Evolutionary conservation across 2,888 invertebrate genomes (phyloP).

Genomic region (Eledona agricola): DNA sequence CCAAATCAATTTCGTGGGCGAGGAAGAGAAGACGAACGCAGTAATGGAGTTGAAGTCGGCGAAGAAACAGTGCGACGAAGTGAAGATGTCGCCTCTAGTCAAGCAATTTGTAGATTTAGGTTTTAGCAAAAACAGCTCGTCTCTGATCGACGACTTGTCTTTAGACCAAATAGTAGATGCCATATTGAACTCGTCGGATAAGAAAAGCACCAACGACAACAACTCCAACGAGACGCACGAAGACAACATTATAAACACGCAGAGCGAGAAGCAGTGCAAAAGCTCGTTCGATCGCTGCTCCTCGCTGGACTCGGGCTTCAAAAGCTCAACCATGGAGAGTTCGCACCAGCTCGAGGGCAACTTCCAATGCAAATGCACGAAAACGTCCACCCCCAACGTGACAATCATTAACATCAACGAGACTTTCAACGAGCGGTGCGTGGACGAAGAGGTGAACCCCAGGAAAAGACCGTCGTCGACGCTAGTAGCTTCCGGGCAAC

Average conservation of each 20-base stretch:
- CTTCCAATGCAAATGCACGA: slow-evolving; percentile 53
- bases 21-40: slow-evolving; percentile 40
- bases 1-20: slow-evolving; percentile 53
- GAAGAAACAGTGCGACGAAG: slow-evolving; percentile 29
- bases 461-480: slow-evolving; percentile 46
- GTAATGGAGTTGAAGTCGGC: slow-evolving; percentile 10
- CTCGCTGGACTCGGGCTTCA: slow-evolving; percentile 59
- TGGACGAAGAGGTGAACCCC: slow-evolving; percentile 53
- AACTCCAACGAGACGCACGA: slow-evolving; percentile 53
- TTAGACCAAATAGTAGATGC: slow-evolving; percentile 71
- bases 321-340: slow-evolving; percentile 53
- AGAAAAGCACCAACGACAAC: slow-evolving; percentile 48
- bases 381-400: slow-evolving; percentile 18
- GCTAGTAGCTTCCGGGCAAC: slow-evolving; percentile 33
- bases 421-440: slow-evolving; percentile 59
- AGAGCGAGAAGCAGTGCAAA: slow-evolving; percentile 39
- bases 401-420: slow-evolving; percentile 59
- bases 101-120: slow-evolving; percentile 68
- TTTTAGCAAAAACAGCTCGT: slow-evolving; percentile 65
- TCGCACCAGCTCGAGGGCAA: slow-evolving; percentile 53
- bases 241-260: slow-evolving; percentile 52
- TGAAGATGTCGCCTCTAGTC: slow-evolving; percentile 69
- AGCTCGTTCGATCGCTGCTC: slow-evolving; percentile 43
- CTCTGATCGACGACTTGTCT: slow-evolving; percentile 66
- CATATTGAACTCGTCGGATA: slow-evolving; percentile 67